A percentile compares a stretch with the other conserved stretches of the same genome.
Conservation (phyloP, 2,113 vertebrate species). For the Notarius lentiginosus region DNA sequence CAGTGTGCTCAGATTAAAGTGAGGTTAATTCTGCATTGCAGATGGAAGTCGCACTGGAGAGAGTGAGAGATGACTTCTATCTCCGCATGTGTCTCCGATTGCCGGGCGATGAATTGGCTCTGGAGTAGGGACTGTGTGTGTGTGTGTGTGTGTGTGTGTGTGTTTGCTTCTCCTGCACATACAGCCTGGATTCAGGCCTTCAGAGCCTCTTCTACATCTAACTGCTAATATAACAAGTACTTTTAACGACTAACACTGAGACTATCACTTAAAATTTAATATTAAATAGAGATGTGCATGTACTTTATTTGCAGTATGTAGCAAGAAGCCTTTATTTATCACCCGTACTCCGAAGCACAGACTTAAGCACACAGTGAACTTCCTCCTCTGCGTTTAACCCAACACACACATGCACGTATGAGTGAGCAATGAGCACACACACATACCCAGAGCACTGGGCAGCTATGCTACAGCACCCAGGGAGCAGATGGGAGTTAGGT, state of each 20-base stretch:
- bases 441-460: too few species aligned
- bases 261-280: not conserved
- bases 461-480: too few species aligned
- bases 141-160: conserved; percentile 21
- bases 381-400: too few species aligned
- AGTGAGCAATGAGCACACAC: too few species aligned
- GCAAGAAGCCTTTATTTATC: too few species aligned
- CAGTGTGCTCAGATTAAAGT: conserved; percentile 56
- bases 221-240: not conserved
- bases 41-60: conserved; percentile 60
- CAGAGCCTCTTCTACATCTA: not conserved
- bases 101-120: conserved; percentile 48
- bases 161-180: conserved; percentile 9
- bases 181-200: not conserved
- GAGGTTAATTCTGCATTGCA: conserved; percentile 69
- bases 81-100: conserved; percentile 49
- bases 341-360: too few species aligned
- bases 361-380: too few species aligned
- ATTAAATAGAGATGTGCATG: not conserved
- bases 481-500: too few species aligned
- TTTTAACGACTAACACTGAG: not conserved
- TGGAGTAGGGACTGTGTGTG: conserved; percentile 26
- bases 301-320: not conserved
- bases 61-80: conserved; percentile 55
- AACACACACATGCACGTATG: too few species aligned